phyloP scores from a whole-genome alignment of 2,113 vertebrate species.

The Martes martes region DNA sequence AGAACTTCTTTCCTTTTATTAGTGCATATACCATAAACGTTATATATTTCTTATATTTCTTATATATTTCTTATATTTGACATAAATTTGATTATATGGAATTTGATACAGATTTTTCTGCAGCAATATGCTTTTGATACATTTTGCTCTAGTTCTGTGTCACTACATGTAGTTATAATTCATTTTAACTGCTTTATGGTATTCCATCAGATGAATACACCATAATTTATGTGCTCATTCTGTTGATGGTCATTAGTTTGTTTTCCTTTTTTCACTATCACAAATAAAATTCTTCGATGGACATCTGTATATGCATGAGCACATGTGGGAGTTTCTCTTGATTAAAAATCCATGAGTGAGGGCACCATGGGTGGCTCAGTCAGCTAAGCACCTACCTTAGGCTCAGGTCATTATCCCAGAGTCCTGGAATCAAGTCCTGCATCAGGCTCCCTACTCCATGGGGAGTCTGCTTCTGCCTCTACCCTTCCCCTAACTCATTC shows the following conservation, averaged over 20 bases:
- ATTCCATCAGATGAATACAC: neutral
- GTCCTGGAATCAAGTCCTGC: neutral
- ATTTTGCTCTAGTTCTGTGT: neutral
- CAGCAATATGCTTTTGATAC: neutral
- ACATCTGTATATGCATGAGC: neutral
- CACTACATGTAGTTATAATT: constrained; percentile 13
- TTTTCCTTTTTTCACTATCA: constrained; percentile 9
- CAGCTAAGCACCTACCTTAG: neutral
- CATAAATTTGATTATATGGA: neutral
- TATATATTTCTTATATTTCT: no score
- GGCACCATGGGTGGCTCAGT: neutral
- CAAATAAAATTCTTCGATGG: constrained; percentile 29
- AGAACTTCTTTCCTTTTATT: neutral
- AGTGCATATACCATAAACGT: neutral
- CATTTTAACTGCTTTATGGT: constrained; percentile 26
- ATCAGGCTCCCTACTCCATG: neutral
- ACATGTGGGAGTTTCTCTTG: neutral
- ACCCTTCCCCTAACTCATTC: neutral
- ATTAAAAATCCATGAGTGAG: constrained; percentile 57
- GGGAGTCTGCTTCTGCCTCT: neutral
- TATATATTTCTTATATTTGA: neutral
- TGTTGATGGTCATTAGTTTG: neutral
- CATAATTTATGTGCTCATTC: constrained; percentile 30
- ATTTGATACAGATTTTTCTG: neutral
- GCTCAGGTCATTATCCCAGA: neutral